phyloP scores from a whole-genome alignment of 1,140 invertebrate species.

The Diorhabda elongata region DNA sequence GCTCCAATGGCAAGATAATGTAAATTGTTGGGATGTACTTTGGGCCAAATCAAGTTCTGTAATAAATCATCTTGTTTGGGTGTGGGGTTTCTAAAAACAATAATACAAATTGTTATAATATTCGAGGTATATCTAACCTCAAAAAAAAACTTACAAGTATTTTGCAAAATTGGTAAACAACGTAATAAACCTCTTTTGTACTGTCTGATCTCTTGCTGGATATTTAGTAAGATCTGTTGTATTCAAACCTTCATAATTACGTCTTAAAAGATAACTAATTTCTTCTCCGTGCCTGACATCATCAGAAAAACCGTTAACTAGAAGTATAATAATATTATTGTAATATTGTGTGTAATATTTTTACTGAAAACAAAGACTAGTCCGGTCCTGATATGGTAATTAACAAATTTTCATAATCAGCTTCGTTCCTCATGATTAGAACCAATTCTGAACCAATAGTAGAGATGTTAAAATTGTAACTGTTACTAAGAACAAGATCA shows the following conservation, averaged over 20 bases:
- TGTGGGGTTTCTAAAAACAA: conserved; percentile 23
- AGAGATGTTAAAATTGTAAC: no score
- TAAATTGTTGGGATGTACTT: conserved; percentile 8
- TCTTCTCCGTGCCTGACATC: conserved; percentile 14
- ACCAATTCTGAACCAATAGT: no score
- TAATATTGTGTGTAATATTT: no score
- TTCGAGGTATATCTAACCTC: neutral
- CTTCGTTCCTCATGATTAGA: no score
- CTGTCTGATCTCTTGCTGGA: conserved; percentile 16
- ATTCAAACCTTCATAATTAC: conserved; percentile 12
- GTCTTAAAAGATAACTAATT: conserved; percentile 9
- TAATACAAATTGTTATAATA: neutral
- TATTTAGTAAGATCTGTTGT: conserved; percentile 22
- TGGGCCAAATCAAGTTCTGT: conserved; percentile 21
- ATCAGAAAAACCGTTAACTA: conserved; percentile 11
- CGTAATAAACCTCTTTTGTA: conserved; percentile 12
- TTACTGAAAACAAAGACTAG: no score
- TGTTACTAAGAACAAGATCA: no score
- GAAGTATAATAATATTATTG: no score
- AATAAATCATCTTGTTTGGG: conserved; percentile 19
- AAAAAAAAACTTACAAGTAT: conserved; percentile 18
- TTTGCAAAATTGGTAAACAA: conserved; percentile 23
- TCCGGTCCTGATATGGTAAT: no score
- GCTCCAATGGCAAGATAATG: conserved; percentile 22
- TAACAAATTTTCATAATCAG: no score